Base-by-base conservation (phyloP, 2,888 invertebrate genomes). In the Epistrophella euchroma region DNA sequence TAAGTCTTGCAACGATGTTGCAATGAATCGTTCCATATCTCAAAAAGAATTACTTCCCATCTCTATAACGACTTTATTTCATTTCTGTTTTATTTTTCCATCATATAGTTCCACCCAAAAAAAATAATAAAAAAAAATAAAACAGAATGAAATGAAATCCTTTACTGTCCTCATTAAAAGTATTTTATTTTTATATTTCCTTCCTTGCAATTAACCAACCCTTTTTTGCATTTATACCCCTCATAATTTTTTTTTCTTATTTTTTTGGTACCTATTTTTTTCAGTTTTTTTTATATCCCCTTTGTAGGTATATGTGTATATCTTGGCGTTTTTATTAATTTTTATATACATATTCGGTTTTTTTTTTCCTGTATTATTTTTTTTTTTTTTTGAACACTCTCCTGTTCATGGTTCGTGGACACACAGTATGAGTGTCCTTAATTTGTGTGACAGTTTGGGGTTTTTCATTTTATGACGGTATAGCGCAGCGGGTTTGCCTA, bases 151-250 rank as follows among this genome's bases (percentile, higher is more conserved):
- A 68, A 68, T 68, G 37, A 45, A 60, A 60, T 76, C 66, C 84
- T 72, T 75, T 80, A 80, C 75, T 77, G 79, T 81, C 80, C 81
- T 81, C 74, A 84, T 84, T 79, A 84, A 84, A 71, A 58, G 35
- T 79, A 50, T 58, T 66, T 66, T 74, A 40, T 47, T 68, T 74
- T 80, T 76, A 52, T 66, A 64, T 64, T 68, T 75, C 72, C 62
- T 71, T 76, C 47, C 68, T 71, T 62, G 73, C 75, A 85, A 73
- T 80, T 80, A 85, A 52, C 72, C 72, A 85, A 60, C 79, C 85
- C 85, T 70, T 85, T 76, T 76, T 58, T 75, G 66, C 66, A 68
- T 66, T 52, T 56, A 35, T 66, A 45, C 40, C 71, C 66, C 64
- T 71, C 28, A 64, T 64, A 75, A 66, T 50, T 80, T 68, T 50